These are phyloP conservation scores for Amphiprion percula DNA, from an alignment of 2,113 vertebrate species.

Conservation along the genomic window DNA sequence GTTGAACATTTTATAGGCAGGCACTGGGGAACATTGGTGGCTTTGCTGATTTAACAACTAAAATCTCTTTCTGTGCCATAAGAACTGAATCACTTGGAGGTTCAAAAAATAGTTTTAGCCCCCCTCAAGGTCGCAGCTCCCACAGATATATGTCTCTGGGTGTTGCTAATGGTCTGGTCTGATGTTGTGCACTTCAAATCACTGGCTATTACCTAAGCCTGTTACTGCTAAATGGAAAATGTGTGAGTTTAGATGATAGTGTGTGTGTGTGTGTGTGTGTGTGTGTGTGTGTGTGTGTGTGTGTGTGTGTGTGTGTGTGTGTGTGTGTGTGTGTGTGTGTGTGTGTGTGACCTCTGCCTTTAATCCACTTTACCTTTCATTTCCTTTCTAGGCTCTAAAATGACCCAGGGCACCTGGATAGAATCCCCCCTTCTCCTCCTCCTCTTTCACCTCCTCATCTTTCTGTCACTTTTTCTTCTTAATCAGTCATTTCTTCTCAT, in stretches of 20 bases:
- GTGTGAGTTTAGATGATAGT: constrained; percentile 46
- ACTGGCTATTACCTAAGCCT: constrained; percentile 75
- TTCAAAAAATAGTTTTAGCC: constrained; percentile 54
- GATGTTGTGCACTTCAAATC: constrained; percentile 66
- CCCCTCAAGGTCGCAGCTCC: constrained; percentile 58
- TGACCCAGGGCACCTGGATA: constrained; percentile 56
- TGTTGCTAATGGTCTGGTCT: constrained; percentile 68
- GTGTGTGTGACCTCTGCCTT: constrained; percentile 64
- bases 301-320: constrained; percentile 25
- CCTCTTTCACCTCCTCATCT: background rate
- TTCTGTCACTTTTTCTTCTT: constrained; percentile 3
- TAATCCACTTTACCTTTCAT: constrained; percentile 80
- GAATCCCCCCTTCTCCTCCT: constrained; percentile 3
- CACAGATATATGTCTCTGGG: constrained; percentile 53
- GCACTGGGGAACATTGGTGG: constrained; percentile 24
- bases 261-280: constrained; percentile 31
- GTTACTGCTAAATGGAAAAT: constrained; percentile 77
- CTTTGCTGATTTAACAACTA: constrained; percentile 62
- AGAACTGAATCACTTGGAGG: constrained; percentile 42
- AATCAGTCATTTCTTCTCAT: background rate
- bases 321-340: constrained; percentile 30
- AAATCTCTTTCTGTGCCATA: constrained; percentile 31
- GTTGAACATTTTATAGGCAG: constrained; percentile 38
- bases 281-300: constrained; percentile 24
- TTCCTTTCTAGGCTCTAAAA: constrained; percentile 64